Base-by-base conservation (phyloP, 2,888 invertebrate species). In the Bruchidius siliquastri region DNA sequence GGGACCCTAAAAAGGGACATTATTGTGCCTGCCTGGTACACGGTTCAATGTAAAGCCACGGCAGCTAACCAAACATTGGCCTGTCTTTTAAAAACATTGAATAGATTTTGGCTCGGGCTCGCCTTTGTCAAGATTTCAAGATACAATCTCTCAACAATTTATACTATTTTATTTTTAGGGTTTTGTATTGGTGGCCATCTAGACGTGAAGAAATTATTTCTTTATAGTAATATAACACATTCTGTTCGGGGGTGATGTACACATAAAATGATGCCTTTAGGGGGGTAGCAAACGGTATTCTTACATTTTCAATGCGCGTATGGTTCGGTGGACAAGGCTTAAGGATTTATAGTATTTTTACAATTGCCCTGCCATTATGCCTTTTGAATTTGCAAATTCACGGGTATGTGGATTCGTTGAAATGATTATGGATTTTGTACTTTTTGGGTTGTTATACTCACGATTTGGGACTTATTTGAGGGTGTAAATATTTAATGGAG, bases 31-130 rank as follows among this genome's bases (percentile, higher is more conserved):
- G 77, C 76, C 76, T 78, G 79, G 77, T 78, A 82, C 21, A 68
- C 18, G 78, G 49, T 18, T 13, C 6, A 49, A 49, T 76, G 79
- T 80, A 79, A 79, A 81, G 82, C 83, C 83, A 84, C 83, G 85
- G 86, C 90, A 90, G 89, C 90, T 90, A 90, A 90, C 90, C 90
- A 90, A 90, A 90, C 90, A 90, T 90, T 89, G 90, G 89, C 89
- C 89, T 88, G 78, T 84, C 89, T 89, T 87, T 88, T 87, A 86
- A 86, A 88, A 85, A 79, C 80, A 86, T 84, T 84, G 81, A 84
- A 85, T 83, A 83, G 84, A 82, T 80, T 82, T 82, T 84, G 84
- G 84, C 84, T 84, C 83, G 84, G 84, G 85, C 83, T 82, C 72
- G 75, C 77, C 79, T 82, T 84, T 84, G 83, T 84, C 79, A 75